Evolutionary conservation across 2,797 vertebrate genomes (phyloP), one percentile per base, ranked within the genome.

Genomic region (Phataginus tetradactyla): DNA sequence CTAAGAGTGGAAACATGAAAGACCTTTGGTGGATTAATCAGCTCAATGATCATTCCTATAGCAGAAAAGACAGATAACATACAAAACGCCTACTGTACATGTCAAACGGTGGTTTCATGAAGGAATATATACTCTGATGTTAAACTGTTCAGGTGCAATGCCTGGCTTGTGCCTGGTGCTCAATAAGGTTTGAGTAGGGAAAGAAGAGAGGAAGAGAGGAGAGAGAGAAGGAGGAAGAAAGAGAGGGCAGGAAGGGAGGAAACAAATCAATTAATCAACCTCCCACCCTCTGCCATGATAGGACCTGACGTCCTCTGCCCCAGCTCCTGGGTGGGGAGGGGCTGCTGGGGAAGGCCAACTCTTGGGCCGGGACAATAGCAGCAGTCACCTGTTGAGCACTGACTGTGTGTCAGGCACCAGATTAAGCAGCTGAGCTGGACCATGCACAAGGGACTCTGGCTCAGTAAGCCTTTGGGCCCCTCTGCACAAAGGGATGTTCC

Each of bases 91-190:
- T 42, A 21, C 18, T 21, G n/a, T 0, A 1, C 4, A 21, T 10
- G 23, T 39, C 81, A 42, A 23, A 9, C 18, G 4, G 29, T 21
- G 29, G 59, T 0, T 0, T 11, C 10, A 1, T 0, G 4, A 32
- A 63, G 42, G 37, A 23, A 61, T 64, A 18, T 0, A 0, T 5
- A 7, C 14, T 18, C 42, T 5, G n/a, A 3, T 8, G 21, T 57
- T 2, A 32, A 1, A 9, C 71, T 13, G 34, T 42, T 34, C 17
- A 39, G n/a, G 7, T 4, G 1, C 5, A 2, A 1, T 7, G 42
- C 32, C 49, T 39, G 96, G 77, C 84, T 72, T 29, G 23, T 13
- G 14, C 20, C 1, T 4, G 6, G 7, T 18, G 32, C n/a, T 39
- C n/a, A 10, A 20, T 5, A 21, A 34, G 80, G 55, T 59, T 1